Base-by-base conservation (phyloP, 2,797 vertebrate species). In the Helostoma temminkii region DNA sequence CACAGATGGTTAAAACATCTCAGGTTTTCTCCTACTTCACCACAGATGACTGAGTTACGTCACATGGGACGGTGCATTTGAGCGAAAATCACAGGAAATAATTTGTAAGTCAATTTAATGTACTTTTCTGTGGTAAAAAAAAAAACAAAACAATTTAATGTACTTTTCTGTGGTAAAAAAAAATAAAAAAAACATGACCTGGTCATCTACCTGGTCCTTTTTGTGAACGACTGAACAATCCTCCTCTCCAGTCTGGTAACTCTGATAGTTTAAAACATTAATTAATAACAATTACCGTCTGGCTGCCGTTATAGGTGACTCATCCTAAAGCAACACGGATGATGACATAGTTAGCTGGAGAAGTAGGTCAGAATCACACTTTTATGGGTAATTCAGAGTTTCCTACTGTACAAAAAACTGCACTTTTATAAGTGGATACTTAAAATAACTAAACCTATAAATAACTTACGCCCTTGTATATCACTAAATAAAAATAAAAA, bases 61-160 rank as follows among this genome's bases (percentile, higher is more conserved):
- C 85, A 46, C 67, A 6, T 2, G 73, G 74, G 79, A 69, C 54
- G 0, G 41, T 5, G 6, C 67, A 57, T 74, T 63, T n/a, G n/a
- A n/a, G n/a, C n/a, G n/a, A n/a, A n/a, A n/a, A n/a, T n/a, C n/a
- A n/a, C n/a, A n/a, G n/a, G n/a, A n/a, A n/a, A n/a, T n/a, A n/a
- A n/a, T n/a, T n/a, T n/a, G n/a, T n/a, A n/a, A n/a, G n/a, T n/a
- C 76, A 67, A 80, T 78, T 75, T 64, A 50, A 84, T 25, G 52
- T 66, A 48, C 28, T 77, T 61, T 77, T 68, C 57, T 36, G 49
- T 42, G 62, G 76, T 64, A 45, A 59, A 74, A 68, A 72, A 60
- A n/a, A n/a, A n/a, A n/a, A n/a, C n/a, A n/a, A n/a, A n/a, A n/a
- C 76, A 67, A 80, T 78, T 75, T 64, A 50, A 84, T 25, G 52